Base-by-base conservation (phyloP, 2,113 vertebrate species). In the Chauna torquata region DNA sequence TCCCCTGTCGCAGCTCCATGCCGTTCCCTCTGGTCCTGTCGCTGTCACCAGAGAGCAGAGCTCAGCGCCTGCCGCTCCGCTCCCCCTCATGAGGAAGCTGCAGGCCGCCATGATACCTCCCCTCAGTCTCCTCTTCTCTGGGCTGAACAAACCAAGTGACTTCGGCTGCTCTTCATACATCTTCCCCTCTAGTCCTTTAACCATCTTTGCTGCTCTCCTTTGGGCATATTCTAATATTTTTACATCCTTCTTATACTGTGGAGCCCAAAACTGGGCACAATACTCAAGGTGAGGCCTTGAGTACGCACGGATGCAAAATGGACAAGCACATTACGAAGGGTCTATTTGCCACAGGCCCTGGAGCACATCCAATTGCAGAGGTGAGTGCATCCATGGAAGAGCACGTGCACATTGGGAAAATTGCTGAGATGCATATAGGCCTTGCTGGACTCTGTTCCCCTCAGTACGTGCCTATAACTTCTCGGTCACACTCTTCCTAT, bases 361-460 rank as follows among this genome's bases (percentile, higher is more conserved):
- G 40, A 30, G 61, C 62, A 16, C 6, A 1, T 3, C 38, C 42
- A n/a, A 10, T 3, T 10, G n/a, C 49, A 36, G 58, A 36, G 36
- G 22, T 4, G 54, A 38, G 27, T 0, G 58, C 28, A 22, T 16
- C 81, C 8, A 2, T 11, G 28, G 50, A 40, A 4, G 13, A 47
- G 65, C 3, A 1, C 4, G 6, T 32, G 59, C 8, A 3, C 1
- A 15, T 36, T 6, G 50, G 55, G 34, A 88, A 19, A 82, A 11
- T 12, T 30, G 50, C 52, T 36, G 11, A 14, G 76, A 20, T 8
- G 25, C 58, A 30, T 2, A 1, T 0, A 9, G 83, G 42, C 7
- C 55, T 2, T 1, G 16, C 9, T 24, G 28, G 65, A 17, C 38
- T 32, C 45, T 32, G 59, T 5, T 30, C 32, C 71, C 40, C 55